phyloP scores from a whole-genome alignment of 1,140 invertebrate species.

The Drosophila auraria region DNA sequence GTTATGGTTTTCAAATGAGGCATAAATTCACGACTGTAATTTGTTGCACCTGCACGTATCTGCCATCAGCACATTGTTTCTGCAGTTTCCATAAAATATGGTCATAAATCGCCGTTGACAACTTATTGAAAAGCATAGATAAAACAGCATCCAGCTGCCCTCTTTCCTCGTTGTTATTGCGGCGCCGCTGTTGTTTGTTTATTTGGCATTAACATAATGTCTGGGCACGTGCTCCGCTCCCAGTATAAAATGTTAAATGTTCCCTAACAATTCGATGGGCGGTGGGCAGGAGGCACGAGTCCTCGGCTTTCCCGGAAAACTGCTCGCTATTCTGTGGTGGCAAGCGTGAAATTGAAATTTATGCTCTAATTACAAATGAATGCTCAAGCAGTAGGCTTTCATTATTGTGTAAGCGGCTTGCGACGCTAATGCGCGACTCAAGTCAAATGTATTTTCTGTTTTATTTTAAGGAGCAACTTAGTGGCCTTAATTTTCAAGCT shows the following conservation, averaged over 20 bases:
- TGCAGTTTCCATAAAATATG: conserved; percentile 63
- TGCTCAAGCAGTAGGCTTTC: conserved; percentile 36
- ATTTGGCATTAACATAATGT: conserved; percentile 56
- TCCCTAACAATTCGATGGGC: conserved; percentile 14
- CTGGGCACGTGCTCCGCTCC: conserved; percentile 40
- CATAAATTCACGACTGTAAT: conserved; percentile 13
- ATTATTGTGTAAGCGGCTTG: conserved; percentile 67
- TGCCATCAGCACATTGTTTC: conserved; percentile 61
- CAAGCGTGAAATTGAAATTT: conserved; percentile 77
- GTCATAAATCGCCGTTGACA: conserved; percentile 67
- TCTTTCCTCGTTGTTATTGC: not conserved
- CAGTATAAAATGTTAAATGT: conserved; percentile 55
- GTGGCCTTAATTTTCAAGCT: conserved; percentile 43
- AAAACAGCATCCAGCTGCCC: conserved; percentile 39
- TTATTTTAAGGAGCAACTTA: conserved; percentile 41
- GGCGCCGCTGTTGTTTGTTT: conserved; percentile 30
- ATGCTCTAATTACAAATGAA: conserved; percentile 70
- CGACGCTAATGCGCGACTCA: conserved; percentile 17
- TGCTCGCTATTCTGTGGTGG: conserved; percentile 36
- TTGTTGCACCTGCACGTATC: conserved; percentile 66
- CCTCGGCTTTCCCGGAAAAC: conserved; percentile 20
- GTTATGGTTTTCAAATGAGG: not conserved
- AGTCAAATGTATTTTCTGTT: conserved; percentile 39
- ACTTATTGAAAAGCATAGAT: conserved; percentile 71
- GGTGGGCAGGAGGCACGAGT: not conserved